Evolutionary conservation across 23 tunicate genomes (phyloP).

Genomic region (Styela plicata): DNA sequence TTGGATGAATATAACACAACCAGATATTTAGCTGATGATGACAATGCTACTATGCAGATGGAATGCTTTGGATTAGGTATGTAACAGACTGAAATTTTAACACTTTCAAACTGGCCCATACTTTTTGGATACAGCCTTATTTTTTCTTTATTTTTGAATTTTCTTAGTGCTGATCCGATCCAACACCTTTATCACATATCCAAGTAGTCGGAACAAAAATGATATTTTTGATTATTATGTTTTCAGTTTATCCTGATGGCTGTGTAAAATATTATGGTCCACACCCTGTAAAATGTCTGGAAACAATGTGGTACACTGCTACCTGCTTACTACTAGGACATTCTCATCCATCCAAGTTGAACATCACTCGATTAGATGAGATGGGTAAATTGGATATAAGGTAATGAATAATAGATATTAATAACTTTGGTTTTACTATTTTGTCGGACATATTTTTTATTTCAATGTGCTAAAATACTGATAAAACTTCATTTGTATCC

Average conservation of each 20-base stretch:
- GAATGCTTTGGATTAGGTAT: conserved; percentile 39
- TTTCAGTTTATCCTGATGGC: conserved; percentile 37
- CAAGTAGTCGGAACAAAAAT: no score
- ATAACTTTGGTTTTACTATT: no score
- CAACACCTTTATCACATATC: no score
- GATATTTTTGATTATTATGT: neutral
- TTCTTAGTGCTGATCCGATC: no score
- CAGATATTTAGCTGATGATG: conserved; percentile 11
- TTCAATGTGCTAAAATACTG: no score
- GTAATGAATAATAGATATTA: no score
- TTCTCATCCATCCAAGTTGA: conserved; percentile 5
- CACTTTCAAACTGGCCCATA: no score
- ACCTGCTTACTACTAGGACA: conserved; percentile 1
- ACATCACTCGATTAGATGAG: neutral
- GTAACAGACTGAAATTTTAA: no score
- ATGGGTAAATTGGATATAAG: neutral
- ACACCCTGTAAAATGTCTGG: conserved; percentile 27
- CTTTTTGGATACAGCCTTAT: no score
- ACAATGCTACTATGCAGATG: conserved; percentile 8
- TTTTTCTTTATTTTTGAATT: no score
- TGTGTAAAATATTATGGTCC: conserved; percentile 42
- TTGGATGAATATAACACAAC: neutral
- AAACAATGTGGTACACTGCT: conserved; percentile 33
- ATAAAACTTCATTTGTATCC: neutral
- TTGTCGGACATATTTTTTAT: no score